Conservation (phyloP, 2,113 vertebrate genomes). For the Columba livia region DNA sequence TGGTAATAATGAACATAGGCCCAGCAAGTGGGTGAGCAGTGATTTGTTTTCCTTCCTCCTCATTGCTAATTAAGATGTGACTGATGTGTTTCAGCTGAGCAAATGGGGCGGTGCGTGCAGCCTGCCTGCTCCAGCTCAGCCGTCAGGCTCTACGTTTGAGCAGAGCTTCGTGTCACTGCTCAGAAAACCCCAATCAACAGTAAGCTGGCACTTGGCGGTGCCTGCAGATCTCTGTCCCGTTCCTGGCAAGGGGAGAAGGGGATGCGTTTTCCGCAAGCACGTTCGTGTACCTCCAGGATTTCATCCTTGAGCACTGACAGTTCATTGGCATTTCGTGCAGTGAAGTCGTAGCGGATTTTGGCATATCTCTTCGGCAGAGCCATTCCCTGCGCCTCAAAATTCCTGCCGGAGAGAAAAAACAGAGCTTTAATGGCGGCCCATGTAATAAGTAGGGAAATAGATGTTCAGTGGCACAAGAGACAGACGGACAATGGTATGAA, state of each 20-base stretch:
- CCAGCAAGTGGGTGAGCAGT: not conserved
- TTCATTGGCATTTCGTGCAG: constrained; percentile 90
- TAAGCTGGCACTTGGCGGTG: not conserved
- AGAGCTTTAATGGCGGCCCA: not conserved
- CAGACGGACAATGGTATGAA: no score
- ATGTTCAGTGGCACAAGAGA: not conserved
- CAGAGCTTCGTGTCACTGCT: not conserved
- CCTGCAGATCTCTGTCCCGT: no score
- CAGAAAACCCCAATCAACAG: not conserved
- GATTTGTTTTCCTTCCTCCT: not conserved
- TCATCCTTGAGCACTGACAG: constrained; percentile 93
- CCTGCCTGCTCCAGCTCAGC: not conserved
- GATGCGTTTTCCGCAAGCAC: accelerated
- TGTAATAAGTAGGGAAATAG: not conserved
- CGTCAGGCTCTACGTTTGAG: not conserved
- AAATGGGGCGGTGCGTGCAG: not conserved
- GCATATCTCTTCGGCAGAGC: constrained; percentile 78
- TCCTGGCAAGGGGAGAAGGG: not conserved
- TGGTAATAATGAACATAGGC: not conserved
- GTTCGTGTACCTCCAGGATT: constrained; percentile 84
- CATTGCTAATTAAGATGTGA: not conserved
- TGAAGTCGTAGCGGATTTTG: constrained; percentile 92
- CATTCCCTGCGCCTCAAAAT: constrained; percentile 74
- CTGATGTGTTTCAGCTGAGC: not conserved
- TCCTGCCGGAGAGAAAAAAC: constrained; percentile 58